These are phyloP conservation scores for Bucorvus abyssinicus DNA, from an alignment of 2,797 vertebrate genomes.

Conservation along the genomic window DNA sequence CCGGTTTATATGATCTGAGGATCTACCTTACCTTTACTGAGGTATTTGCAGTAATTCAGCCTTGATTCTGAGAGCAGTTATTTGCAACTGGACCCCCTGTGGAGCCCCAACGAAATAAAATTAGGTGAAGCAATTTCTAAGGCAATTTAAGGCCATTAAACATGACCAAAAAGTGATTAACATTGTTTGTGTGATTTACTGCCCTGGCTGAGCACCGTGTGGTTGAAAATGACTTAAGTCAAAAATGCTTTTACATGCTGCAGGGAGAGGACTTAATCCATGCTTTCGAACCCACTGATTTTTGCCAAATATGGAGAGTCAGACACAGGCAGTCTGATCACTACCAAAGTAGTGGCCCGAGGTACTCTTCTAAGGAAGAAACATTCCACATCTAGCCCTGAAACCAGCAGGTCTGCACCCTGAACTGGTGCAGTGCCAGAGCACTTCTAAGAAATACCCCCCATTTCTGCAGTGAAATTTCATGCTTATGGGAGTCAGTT, in stretches of 20 bases:
- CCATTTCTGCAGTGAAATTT: neutral
- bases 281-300: neutral
- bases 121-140: conserved; percentile 26
- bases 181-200: conserved; percentile 57
- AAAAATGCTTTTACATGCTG: conserved; percentile 34
- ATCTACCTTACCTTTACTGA: neutral
- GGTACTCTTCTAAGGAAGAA: neutral
- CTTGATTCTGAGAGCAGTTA: neutral
- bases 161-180: conserved; percentile 36
- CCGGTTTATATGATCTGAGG: neutral
- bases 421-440: neutral
- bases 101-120: conserved; percentile 25
- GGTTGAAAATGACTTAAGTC: conserved; percentile 34
- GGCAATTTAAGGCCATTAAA: conserved; percentile 39
- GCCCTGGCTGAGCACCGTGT: conserved; percentile 15
- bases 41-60: conserved; percentile 6
- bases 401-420: neutral
- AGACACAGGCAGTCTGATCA: neutral
- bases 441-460: neutral
- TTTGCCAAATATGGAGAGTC: conserved; percentile 14
- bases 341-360: neutral
- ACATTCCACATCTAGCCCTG: neutral
- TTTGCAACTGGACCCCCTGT: neutral
- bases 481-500: neutral
- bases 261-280: conserved; percentile 3